phyloP scores from a whole-genome alignment of 2,888 invertebrate genomes.

The Amiota communis region DNA sequence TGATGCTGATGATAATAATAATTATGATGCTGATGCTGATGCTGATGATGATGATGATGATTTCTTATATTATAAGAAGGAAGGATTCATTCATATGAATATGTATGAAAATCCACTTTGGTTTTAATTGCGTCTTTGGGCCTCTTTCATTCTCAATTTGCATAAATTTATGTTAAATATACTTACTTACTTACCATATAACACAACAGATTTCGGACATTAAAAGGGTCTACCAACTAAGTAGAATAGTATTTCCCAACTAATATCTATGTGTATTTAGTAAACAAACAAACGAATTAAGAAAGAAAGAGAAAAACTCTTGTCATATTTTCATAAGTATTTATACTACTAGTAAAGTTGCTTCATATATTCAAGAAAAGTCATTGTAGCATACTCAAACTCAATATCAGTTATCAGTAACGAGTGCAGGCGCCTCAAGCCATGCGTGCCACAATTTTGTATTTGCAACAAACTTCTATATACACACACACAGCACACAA shows the following conservation, averaged over 20 bases:
- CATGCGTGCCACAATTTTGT: neutral
- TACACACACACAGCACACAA: neutral
- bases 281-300: too few relatives aligned
- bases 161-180: slow-evolving; percentile 12
- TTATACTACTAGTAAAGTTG: neutral
- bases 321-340: neutral
- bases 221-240: neutral
- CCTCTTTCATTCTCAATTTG: slow-evolving; percentile 22
- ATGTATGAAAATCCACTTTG: slow-evolving; percentile 12
- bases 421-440: neutral
- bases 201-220: slow-evolving; percentile 7
- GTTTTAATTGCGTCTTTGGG: slow-evolving; percentile 44
- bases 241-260: too few relatives aligned
- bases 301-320: too few relatives aligned
- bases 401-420: neutral
- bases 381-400: neutral
- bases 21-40: slow-evolving; percentile 46
- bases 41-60: slow-evolving; percentile 55
- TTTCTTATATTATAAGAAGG: slow-evolving; percentile 30
- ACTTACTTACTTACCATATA: too few relatives aligned
- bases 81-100: slow-evolving; percentile 12
- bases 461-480: slow-evolving; percentile 2
- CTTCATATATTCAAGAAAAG: too few relatives aligned
- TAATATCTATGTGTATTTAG: too few relatives aligned
- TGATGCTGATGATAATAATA: slow-evolving; percentile 50